These are phyloP conservation scores for Choristoneura fumiferana DNA, from an alignment of 1,140 invertebrate genomes.

Conservation along the genomic window DNA sequence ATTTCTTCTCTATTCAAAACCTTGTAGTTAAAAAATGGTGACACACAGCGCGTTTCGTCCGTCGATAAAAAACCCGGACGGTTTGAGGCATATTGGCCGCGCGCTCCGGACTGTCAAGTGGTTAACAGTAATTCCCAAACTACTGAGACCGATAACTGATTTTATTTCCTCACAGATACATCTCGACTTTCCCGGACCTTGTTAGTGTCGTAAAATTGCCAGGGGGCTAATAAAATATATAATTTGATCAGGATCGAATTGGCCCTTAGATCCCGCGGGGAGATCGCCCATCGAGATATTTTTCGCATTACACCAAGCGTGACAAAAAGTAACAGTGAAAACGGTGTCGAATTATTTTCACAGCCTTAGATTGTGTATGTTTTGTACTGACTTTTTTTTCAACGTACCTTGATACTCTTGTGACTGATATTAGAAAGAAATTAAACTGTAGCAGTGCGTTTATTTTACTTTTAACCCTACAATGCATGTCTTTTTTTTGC, in stretches of 20 bases:
- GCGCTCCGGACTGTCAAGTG: no score
- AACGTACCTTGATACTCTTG: neutral
- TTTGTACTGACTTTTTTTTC: neutral
- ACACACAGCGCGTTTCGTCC: no score
- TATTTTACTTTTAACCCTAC: no score
- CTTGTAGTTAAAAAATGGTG: no score
- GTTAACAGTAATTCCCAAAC: conserved; percentile 4
- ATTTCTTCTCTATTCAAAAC: no score
- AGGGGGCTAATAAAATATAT: conserved; percentile 42
- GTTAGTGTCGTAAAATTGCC: conserved; percentile 32
- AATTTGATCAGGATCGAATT: conserved; percentile 37
- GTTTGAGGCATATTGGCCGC: no score
- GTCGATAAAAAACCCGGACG: no score
- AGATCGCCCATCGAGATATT: conserved; percentile 27
- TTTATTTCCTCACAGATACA: conserved; percentile 14
- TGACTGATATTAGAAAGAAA: no score
- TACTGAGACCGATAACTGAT: conserved; percentile 13
- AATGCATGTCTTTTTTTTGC: no score
- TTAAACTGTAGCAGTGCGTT: no score
- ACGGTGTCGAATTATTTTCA: conserved; percentile 20
- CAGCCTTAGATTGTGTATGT: conserved; percentile 15
- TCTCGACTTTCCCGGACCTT: conserved; percentile 21
- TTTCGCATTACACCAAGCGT: conserved; percentile 23
- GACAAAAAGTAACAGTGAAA: conserved; percentile 22
- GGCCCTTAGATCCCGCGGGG: conserved; percentile 27